Evolutionary conservation across 2,113 vertebrate species (phyloP).

Genomic region (Peromyscus polionotus): DNA sequence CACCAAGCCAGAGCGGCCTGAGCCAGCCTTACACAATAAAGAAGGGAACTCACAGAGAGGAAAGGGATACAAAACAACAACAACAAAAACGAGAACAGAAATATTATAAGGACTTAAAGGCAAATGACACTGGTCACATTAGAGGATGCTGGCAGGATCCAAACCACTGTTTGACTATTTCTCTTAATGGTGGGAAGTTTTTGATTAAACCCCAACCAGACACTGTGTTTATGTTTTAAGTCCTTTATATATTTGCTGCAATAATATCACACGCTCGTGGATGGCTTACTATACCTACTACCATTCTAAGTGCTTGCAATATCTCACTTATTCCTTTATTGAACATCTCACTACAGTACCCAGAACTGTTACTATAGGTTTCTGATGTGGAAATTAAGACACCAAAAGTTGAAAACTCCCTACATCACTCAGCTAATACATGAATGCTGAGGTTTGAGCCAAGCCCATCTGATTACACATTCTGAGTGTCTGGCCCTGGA

Average conservation of each 20-base stretch:
- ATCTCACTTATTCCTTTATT: slow-evolving; percentile 10
- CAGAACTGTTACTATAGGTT: neutral
- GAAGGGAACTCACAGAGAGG: neutral
- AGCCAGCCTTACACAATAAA: neutral
- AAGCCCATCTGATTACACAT: neutral
- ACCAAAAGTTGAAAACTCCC: neutral
- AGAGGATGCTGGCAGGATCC: neutral
- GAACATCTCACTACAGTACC: neutral
- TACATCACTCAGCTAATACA: too few relatives aligned
- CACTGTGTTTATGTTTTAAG: neutral
- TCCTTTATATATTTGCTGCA: neutral
- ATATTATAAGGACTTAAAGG: neutral
- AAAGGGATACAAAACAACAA: neutral
- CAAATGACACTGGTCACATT: neutral
- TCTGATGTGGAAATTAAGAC: neutral
- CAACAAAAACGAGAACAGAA: neutral
- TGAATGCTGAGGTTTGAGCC: neutral
- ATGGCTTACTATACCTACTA: neutral
- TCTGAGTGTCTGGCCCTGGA: neutral
- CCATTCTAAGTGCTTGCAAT: neutral
- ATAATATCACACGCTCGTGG: neutral
- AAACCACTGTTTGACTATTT: neutral
- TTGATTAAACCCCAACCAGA: neutral
- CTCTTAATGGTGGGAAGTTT: neutral
- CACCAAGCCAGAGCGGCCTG: neutral